Evolutionary conservation across 2,888 invertebrate genomes (phyloP).

Genomic region (Habroteleia sp.): DNA sequence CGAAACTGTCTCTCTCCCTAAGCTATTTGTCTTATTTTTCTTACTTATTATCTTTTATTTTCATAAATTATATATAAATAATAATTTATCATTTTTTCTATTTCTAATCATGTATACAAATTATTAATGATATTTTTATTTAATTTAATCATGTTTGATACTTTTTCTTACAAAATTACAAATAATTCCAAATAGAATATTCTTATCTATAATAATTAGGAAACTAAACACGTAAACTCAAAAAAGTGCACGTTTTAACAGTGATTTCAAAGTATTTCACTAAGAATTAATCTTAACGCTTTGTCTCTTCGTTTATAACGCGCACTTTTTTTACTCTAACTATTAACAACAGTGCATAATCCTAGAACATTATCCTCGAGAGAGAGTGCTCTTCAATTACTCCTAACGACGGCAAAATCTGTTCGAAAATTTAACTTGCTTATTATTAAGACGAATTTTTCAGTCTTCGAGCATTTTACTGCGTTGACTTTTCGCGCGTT

Average conservation of each 20-base stretch:
- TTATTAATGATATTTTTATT: too few species aligned
- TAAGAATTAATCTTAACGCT: conserved; percentile 16
- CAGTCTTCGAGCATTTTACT: not conserved
- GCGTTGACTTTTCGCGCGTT: conserved; percentile 38
- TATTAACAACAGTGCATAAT: conserved; percentile 32
- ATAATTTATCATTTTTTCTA: too few species aligned
- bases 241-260: not conserved
- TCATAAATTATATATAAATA: too few species aligned
- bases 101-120: too few species aligned
- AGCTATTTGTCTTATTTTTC: too few species aligned
- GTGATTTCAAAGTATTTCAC: conserved; percentile 9
- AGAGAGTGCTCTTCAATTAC: conserved; percentile 24
- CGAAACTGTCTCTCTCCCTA: too few species aligned
- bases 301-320: conserved; percentile 11
- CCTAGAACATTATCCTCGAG: conserved; percentile 21
- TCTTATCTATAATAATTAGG: too few species aligned
- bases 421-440: conserved; percentile 22
- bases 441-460: conserved; percentile 17
- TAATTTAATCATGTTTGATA: too few species aligned
- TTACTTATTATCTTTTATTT: too few species aligned
- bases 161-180: too few species aligned
- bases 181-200: too few species aligned
- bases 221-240: too few species aligned
- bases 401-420: conserved; percentile 11
- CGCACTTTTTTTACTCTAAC: conserved; percentile 3